phyloP scores from a whole-genome alignment of 2,888 invertebrate species.

The Cryptus viduatorius region DNA sequence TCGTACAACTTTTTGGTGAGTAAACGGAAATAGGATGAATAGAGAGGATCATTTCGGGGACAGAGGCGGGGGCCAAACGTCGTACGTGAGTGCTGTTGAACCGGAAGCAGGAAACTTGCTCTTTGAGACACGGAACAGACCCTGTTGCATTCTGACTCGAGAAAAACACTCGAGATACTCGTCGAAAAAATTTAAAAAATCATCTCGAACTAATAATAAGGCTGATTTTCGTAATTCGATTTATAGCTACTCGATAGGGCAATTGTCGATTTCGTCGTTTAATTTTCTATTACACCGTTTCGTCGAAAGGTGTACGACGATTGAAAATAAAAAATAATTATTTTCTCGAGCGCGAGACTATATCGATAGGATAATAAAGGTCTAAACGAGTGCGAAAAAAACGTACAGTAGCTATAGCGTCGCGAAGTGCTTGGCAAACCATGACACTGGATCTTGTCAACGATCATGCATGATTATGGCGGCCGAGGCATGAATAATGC shows the following conservation, averaged over 20 bases:
- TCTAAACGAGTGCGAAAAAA: conserved; percentile 31
- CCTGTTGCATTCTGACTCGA: conserved; percentile 5
- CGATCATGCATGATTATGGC: conserved; percentile 80
- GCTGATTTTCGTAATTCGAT: background rate
- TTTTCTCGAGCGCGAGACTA: conserved; percentile 27
- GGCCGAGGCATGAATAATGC: conserved; percentile 81
- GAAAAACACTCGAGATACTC: conserved; percentile 6
- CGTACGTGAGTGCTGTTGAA: background rate
- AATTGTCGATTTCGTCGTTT: background rate
- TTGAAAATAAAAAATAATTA: conserved; percentile 28
- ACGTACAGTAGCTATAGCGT: conserved; percentile 15
- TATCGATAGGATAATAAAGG: conserved; percentile 12
- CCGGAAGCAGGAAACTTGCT: conserved; percentile 48
- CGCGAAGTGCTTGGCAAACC: conserved; percentile 60
- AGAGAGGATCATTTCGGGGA: conserved; percentile 7
- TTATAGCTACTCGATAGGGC: too few relatives aligned
- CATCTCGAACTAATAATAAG: background rate
- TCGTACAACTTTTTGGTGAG: conserved; percentile 4
- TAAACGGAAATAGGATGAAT: conserved; percentile 28
- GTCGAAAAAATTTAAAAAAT: background rate
- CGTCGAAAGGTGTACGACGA: conserved; percentile 50
- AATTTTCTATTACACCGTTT: conserved; percentile 61
- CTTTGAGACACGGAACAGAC: conserved; percentile 10
- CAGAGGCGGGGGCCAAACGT: conserved; percentile 14
- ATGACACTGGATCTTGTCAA: conserved; percentile 81